Conservation (phyloP, 2,113 vertebrate species). For the Echinops telfairi region DNA sequence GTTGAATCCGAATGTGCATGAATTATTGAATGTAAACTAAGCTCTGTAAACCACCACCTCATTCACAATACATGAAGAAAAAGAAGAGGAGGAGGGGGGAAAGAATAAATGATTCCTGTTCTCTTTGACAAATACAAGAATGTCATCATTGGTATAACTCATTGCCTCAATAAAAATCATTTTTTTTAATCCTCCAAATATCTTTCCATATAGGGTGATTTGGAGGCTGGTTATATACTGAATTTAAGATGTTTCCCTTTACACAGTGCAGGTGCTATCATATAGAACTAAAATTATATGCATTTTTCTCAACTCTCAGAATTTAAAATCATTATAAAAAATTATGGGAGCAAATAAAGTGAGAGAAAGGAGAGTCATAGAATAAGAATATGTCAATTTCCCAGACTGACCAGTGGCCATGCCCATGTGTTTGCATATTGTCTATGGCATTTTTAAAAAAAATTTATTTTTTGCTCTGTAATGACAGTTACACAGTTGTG, state of each 20-base stretch:
- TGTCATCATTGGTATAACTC: not conserved
- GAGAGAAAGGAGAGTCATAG: not conserved
- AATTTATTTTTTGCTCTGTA: not conserved
- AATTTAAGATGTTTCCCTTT: not conserved
- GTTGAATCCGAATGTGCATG: too few species aligned
- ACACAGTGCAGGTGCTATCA: not conserved
- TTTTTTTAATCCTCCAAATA: not conserved
- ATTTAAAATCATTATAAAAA: not conserved
- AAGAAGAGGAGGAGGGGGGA: not conserved
- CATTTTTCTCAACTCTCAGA: not conserved
- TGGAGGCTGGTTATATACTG: not conserved
- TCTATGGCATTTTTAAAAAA: not conserved
- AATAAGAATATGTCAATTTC: not conserved
- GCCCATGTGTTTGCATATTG: rapidly evolving
- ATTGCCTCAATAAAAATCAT: not conserved
- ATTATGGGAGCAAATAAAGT: not conserved
- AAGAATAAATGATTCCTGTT: not conserved
- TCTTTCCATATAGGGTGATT: not conserved
- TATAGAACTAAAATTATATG: not conserved
- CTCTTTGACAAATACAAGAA: not conserved
- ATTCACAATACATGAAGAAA: too few species aligned
- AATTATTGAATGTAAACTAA: too few species aligned
- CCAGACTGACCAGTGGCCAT: not conserved
- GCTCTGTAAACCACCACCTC: too few species aligned
- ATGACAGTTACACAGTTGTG: not conserved